phyloP scores from a whole-genome alignment of 2,888 invertebrate genomes.

The Nomada goodeniana region DNA sequence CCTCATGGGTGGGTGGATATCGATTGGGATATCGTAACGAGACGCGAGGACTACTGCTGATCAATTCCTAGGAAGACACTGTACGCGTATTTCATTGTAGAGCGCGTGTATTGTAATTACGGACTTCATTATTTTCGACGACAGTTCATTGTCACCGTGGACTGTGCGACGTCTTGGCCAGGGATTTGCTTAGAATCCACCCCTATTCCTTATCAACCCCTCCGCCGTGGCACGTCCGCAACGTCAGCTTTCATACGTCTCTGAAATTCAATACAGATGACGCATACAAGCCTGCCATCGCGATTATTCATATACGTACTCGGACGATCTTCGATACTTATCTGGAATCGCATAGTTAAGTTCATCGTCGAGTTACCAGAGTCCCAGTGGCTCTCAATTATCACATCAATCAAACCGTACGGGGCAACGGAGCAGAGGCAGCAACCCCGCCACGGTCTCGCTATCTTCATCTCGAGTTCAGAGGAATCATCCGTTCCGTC shows the following conservation, averaged over 20 bases:
- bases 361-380: not conserved
- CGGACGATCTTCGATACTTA: too few species aligned
- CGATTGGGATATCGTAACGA: not conserved
- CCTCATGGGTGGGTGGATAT: not conserved
- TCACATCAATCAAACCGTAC: not conserved
- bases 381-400: not conserved
- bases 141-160: not conserved
- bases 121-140: not conserved
- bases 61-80: not conserved
- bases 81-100: too few species aligned
- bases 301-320: too few species aligned
- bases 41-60: not conserved
- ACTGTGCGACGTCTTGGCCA: not conserved
- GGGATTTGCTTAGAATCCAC: not conserved
- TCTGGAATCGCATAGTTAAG: too few species aligned
- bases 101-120: too few species aligned
- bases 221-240: not conserved
- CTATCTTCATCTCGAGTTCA: constrained; percentile 1
- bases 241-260: not conserved
- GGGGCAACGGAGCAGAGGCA: not conserved
- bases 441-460: not conserved
- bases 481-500: not conserved
- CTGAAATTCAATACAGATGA: too few species aligned
- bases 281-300: too few species aligned
- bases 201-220: not conserved